Conservation (phyloP, 2,797 vertebrate species). For the Epinephelus malabaricus region DNA sequence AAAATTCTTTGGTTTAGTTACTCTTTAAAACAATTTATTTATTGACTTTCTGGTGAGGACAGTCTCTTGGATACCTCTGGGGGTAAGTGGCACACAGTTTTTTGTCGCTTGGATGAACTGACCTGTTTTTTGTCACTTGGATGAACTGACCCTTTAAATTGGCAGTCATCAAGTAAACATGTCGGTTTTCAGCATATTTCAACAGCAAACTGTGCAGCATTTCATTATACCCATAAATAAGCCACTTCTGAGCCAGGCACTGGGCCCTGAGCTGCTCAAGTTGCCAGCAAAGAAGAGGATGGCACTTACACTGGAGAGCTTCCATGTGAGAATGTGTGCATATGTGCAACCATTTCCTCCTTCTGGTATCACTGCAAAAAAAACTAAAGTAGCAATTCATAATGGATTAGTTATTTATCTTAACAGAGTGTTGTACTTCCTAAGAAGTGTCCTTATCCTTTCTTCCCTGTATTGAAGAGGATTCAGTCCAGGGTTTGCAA, state of each 20-base stretch:
- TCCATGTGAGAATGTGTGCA: slow-evolving; percentile 49
- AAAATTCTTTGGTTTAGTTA: too few relatives aligned
- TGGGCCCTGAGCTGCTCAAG: slow-evolving; percentile 3
- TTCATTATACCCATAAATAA: slow-evolving; percentile 23
- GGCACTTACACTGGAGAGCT: slow-evolving; percentile 24
- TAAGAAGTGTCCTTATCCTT: neutral
- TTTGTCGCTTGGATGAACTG: too few relatives aligned
- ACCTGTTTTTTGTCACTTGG: neutral
- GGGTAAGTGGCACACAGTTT: neutral
- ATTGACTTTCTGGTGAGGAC: neutral
- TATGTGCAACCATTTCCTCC: slow-evolving; percentile 47
- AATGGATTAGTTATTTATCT: slow-evolving; percentile 6
- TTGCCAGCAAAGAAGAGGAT: slow-evolving; percentile 34
- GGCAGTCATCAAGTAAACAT: neutral
- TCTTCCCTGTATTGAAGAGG: neutral
- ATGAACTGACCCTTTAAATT: slow-evolving; percentile 3
- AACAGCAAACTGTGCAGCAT: slow-evolving; percentile 18
- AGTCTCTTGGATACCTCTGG: neutral
- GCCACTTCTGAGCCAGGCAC: neutral
- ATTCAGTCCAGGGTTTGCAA: neutral
- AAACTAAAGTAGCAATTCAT: neutral
- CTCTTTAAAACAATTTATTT: neutral
- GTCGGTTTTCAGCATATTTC: slow-evolving; percentile 14
- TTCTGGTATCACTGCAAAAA: slow-evolving; percentile 22
- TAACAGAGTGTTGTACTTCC: neutral